These are phyloP conservation scores for Phortica magna DNA, from an alignment of 2,888 invertebrate genomes.

Conservation along the genomic window DNA sequence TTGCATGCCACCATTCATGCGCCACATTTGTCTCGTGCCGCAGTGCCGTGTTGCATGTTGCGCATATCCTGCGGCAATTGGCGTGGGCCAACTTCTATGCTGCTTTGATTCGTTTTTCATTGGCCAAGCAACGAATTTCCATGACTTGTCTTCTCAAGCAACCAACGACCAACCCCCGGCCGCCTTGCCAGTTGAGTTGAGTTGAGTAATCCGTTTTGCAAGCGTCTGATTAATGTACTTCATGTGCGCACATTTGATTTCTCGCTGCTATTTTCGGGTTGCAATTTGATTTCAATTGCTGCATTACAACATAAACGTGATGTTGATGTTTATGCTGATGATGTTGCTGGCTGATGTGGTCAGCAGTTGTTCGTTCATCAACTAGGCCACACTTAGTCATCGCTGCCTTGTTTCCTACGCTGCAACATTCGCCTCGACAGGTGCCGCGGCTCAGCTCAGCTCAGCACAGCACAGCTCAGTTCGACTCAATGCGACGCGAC, in stretches of 20 bases:
- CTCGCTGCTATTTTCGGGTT: not conserved
- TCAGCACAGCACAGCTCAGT: not conserved
- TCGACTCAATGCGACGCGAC: too few relatives aligned
- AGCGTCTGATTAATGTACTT: constrained; percentile 21
- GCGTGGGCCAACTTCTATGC: constrained; percentile 26
- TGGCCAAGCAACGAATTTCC: constrained; percentile 7
- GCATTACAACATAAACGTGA: constrained; percentile 32
- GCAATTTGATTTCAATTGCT: constrained; percentile 29
- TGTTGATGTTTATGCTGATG: not conserved
- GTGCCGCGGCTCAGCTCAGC: not conserved
- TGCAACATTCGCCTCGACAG: not conserved
- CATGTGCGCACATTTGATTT: constrained; percentile 15
- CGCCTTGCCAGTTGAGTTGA: not conserved
- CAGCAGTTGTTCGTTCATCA: not conserved
- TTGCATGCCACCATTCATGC: not conserved
- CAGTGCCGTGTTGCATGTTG: constrained; percentile 16
- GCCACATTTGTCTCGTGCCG: constrained; percentile 43
- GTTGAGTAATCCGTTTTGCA: constrained; percentile 20
- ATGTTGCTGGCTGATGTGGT: not conserved
- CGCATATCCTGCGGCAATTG: constrained; percentile 35
- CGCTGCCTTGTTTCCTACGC: not conserved
- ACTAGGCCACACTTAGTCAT: constrained; percentile 17
- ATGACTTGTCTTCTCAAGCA: not conserved
- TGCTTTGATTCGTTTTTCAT: constrained; percentile 9
- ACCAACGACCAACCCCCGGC: not conserved